Evolutionary conservation across 2,888 invertebrate genomes (phyloP).

Genomic region (Acronicta psi): DNA sequence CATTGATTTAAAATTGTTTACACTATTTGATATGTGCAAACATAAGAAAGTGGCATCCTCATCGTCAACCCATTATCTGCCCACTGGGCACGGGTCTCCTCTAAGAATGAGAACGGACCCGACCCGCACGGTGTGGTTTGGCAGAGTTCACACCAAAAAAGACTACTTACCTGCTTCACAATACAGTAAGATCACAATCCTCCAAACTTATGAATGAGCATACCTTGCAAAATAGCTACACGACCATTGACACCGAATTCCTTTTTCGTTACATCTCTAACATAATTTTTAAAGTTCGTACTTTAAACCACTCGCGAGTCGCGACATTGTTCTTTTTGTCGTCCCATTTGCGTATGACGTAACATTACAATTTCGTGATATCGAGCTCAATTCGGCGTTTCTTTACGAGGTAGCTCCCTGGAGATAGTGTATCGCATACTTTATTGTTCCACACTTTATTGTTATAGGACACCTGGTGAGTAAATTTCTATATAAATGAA

Average conservation of each 20-base stretch:
- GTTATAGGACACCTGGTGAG: conserved; percentile 47
- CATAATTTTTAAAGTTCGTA: conserved; percentile 65
- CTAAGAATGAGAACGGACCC: too few species aligned
- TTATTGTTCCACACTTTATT: conserved; percentile 49
- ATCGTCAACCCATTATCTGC: too few species aligned
- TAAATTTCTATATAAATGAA: conserved; percentile 39
- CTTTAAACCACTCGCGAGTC: conserved; percentile 43
- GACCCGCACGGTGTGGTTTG: too few species aligned
- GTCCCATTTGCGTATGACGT: conserved; percentile 54
- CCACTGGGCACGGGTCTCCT: too few species aligned
- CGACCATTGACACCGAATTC: background rate
- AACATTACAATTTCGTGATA: conserved; percentile 26
- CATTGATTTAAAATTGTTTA: too few species aligned
- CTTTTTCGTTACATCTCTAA: conserved; percentile 46
- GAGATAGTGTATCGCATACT: conserved; percentile 49
- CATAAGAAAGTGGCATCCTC: too few species aligned
- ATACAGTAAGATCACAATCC: too few species aligned
- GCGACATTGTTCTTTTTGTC: conserved; percentile 56
- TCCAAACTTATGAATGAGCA: background rate
- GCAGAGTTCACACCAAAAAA: too few species aligned
- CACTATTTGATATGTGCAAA: too few species aligned
- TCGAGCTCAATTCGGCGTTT: conserved; percentile 35
- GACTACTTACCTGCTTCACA: too few species aligned
- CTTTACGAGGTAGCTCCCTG: conserved; percentile 38
- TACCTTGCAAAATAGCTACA: too few species aligned